Conservation (phyloP, 2,113 vertebrate genomes). For the Castor canadensis region DNA sequence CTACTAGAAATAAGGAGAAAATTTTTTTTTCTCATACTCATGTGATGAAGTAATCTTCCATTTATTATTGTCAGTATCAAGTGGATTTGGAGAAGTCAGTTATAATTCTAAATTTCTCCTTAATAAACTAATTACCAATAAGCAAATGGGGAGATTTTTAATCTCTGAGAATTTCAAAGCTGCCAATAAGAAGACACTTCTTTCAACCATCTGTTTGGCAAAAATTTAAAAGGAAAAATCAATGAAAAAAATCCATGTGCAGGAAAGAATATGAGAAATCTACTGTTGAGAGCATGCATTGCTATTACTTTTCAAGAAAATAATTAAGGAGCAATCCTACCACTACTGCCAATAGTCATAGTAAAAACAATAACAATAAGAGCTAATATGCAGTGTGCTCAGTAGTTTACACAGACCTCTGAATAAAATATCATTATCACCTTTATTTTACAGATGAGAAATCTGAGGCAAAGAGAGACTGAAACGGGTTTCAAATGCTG, state of each 20-base stretch:
- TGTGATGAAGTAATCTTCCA: not conserved
- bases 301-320: not conserved
- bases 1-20: not conserved
- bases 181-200: not conserved
- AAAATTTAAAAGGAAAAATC: not conserved
- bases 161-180: not conserved
- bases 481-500: not conserved
- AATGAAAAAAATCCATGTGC: not conserved
- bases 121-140: not conserved
- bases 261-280: not conserved
- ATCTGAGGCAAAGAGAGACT: not conserved
- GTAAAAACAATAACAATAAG: not conserved
- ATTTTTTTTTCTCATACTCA: not conserved
- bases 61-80: not conserved
- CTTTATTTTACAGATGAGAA: not conserved
- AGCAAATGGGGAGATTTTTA: not conserved
- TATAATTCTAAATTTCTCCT: not conserved
- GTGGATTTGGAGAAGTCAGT: not conserved
- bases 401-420: not conserved
- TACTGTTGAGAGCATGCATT: not conserved
- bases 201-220: not conserved
- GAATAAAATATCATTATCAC: not conserved
- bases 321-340: not conserved
- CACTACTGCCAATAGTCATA: rapidly evolving
- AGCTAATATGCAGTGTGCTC: not conserved